phyloP scores from a whole-genome alignment of 2,888 invertebrate species.

The Heliothis peltigera region DNA sequence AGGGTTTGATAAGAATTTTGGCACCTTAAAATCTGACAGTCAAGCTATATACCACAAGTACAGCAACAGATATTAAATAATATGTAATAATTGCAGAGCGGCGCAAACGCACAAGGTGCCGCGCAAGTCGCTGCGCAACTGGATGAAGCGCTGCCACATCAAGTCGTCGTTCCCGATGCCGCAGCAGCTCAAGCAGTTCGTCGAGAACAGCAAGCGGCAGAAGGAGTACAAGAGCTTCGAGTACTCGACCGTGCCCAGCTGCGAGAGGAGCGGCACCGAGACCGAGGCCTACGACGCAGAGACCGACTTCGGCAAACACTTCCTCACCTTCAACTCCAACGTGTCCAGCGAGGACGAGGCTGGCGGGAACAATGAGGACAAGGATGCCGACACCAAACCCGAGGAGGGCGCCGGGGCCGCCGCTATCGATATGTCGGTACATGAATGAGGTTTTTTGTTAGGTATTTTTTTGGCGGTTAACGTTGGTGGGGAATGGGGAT shows the following conservation, averaged over 20 bases:
- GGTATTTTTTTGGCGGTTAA: constrained; percentile 4
- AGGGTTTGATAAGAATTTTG: neutral
- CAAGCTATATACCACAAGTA: too few relatives aligned
- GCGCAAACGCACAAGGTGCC: constrained; percentile 91
- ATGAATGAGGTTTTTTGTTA: constrained; percentile 66
- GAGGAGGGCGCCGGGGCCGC: too few relatives aligned
- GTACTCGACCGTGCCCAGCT: constrained; percentile 51
- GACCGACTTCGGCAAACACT: constrained; percentile 85
- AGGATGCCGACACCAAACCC: too few relatives aligned
- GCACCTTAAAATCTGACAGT: neutral
- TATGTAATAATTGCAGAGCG: constrained; percentile 87
- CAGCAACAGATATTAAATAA: too few relatives aligned
- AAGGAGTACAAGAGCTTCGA: constrained; percentile 79
- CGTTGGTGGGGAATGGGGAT: neutral
- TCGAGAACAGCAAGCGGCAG: constrained; percentile 88
- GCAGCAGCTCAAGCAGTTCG: constrained; percentile 89
- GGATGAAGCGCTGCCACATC: constrained; percentile 91
- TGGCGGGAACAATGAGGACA: constrained; percentile 60
- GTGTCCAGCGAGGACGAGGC: constrained; percentile 81
- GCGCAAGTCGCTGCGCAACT: constrained; percentile 90
- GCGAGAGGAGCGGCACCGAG: constrained; percentile 72
- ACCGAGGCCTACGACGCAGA: constrained; percentile 73
- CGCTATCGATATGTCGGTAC: constrained; percentile 80
- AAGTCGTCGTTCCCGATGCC: constrained; percentile 91
- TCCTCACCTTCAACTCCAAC: constrained; percentile 71